phyloP scores from a whole-genome alignment of 2,888 invertebrate species.

The Idaea biselata region DNA sequence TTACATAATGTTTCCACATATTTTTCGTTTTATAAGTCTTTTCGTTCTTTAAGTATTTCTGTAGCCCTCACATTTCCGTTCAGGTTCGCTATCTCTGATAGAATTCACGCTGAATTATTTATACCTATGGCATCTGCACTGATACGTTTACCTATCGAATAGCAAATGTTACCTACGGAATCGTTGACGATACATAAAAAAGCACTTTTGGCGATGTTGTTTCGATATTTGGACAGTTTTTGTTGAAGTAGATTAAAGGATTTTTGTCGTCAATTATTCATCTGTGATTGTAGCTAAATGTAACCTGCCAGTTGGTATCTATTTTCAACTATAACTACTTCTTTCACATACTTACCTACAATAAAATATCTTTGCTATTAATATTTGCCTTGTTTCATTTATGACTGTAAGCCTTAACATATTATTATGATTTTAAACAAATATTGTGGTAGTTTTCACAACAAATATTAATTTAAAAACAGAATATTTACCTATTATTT shows the following conservation, averaged over 20 bases:
- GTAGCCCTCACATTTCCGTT: neutral
- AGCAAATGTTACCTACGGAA: constrained; percentile 44
- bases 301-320: no score
- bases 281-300: no score
- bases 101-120: constrained; percentile 53
- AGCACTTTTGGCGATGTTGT: constrained; percentile 36
- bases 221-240: constrained; percentile 11
- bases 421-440: no score
- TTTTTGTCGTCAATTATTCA: neutral
- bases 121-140: constrained; percentile 47
- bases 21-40: neutral
- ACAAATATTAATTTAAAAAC: no score
- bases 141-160: constrained; percentile 54
- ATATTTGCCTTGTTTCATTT: no score
- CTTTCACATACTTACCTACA: no score
- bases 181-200: constrained; percentile 51
- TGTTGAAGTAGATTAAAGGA: neutral
- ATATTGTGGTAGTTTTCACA: no score
- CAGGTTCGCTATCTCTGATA: constrained; percentile 28
- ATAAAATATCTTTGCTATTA: no score
- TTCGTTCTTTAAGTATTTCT: neutral
- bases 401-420: no score
- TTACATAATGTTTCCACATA: neutral
- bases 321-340: no score
- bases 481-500: no score